Conservation (phyloP, 2,113 vertebrate species). For the Myotis yumanensis region DNA sequence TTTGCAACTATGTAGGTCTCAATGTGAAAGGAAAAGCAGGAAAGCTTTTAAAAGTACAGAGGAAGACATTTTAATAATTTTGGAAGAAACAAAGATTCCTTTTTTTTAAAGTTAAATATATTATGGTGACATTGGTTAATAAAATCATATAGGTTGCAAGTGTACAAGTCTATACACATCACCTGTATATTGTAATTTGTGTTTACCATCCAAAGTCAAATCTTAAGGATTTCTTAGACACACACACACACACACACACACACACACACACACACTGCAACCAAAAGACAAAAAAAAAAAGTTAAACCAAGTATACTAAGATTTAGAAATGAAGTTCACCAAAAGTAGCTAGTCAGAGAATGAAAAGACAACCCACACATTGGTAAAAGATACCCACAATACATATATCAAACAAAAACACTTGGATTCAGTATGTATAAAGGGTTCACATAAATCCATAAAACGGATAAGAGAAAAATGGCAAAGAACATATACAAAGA, state of each 20-base stretch:
- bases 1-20: background rate
- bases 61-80: background rate
- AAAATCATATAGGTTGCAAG: background rate
- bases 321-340: background rate
- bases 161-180: background rate
- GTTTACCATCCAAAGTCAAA: background rate
- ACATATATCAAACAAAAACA: background rate
- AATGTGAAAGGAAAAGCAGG: background rate
- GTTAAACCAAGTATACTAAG: background rate
- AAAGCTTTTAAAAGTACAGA: background rate
- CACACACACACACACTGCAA: background rate
- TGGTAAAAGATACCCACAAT: background rate
- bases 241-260: background rate
- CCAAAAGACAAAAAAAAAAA: too few relatives aligned
- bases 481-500: background rate
- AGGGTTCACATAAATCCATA: background rate
- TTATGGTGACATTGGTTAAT: background rate
- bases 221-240: background rate
- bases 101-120: background rate
- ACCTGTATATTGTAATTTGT: background rate
- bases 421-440: background rate
- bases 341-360: background rate
- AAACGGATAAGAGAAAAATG: background rate
- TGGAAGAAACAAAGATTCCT: background rate
- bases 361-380: background rate